These are phyloP conservation scores for Nezara viridula DNA, from an alignment of 2,888 invertebrate genomes.

Conservation along the genomic window DNA sequence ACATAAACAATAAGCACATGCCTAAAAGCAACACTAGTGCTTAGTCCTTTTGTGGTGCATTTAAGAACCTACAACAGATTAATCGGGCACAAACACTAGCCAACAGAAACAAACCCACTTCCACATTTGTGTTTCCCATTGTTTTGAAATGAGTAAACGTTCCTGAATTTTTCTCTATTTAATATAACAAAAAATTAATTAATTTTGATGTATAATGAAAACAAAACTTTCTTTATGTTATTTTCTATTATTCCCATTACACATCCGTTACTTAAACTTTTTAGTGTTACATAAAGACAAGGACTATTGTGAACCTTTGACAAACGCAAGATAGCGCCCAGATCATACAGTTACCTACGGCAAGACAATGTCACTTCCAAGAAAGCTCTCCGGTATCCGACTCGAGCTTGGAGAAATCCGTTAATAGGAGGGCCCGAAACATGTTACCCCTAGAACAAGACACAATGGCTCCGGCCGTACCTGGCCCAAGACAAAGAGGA, in stretches of 20 bases:
- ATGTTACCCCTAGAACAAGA: constrained; percentile 31
- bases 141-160: too few relatives aligned
- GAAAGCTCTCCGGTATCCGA: background rate
- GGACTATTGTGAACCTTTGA: background rate
- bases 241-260: background rate
- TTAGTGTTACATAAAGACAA: background rate
- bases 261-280: background rate
- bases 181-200: background rate
- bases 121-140: too few relatives aligned
- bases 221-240: background rate
- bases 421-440: constrained; percentile 32
- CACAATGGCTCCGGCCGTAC: constrained; percentile 3
- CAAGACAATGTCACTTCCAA: constrained; percentile 22
- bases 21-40: too few relatives aligned
- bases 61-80: too few relatives aligned
- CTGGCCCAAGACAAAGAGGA: constrained; percentile 16
- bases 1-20: too few relatives aligned
- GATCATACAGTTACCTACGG: background rate
- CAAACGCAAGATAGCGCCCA: background rate
- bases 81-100: too few relatives aligned
- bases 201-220: background rate
- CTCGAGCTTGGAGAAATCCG: constrained; percentile 18
- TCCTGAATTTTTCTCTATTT: too few relatives aligned
- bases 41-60: too few relatives aligned
- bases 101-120: too few relatives aligned